phyloP scores from a whole-genome alignment of 1,140 invertebrate species.

The Chlorops oryzae region DNA sequence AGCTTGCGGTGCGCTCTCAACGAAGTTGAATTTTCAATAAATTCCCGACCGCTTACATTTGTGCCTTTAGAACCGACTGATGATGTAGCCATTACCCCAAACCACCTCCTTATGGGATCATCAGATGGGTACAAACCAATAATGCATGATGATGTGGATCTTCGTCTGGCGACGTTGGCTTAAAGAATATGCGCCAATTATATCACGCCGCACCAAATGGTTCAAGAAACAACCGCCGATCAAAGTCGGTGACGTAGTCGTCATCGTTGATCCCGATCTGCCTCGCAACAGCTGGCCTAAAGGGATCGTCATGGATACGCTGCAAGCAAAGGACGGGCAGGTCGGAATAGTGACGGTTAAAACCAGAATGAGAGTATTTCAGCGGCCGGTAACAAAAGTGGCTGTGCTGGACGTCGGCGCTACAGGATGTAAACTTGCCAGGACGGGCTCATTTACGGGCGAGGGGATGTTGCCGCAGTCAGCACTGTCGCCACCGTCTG shows the following conservation, averaged over 20 bases:
- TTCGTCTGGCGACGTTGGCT: slow-evolving; percentile 2
- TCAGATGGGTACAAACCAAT: not conserved
- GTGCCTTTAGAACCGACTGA: slow-evolving; percentile 21
- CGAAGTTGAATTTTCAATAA: slow-evolving; percentile 18
- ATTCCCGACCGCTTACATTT: slow-evolving; percentile 26
- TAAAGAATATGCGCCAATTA: not conserved
- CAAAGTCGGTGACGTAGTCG: not conserved
- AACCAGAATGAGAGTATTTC: too few relatives aligned
- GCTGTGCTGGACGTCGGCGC: too few relatives aligned
- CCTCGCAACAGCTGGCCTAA: too few relatives aligned
- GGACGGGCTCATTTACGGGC: too few relatives aligned
- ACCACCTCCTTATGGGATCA: not conserved
- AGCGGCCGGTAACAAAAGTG: too few relatives aligned
- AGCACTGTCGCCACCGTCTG: too few relatives aligned
- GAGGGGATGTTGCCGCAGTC: too few relatives aligned
- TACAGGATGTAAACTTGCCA: too few relatives aligned
- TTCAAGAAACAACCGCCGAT: not conserved
- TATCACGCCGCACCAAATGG: slow-evolving; percentile 2
- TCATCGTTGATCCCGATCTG: not conserved
- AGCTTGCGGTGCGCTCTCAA: too few relatives aligned
- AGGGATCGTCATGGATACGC: too few relatives aligned
- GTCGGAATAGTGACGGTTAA: too few relatives aligned
- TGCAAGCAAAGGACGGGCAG: too few relatives aligned
- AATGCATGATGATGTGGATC: slow-evolving; percentile 12
- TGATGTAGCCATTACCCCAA: not conserved